Conservation (phyloP, 1,140 invertebrate genomes). For the Mya arenaria region DNA sequence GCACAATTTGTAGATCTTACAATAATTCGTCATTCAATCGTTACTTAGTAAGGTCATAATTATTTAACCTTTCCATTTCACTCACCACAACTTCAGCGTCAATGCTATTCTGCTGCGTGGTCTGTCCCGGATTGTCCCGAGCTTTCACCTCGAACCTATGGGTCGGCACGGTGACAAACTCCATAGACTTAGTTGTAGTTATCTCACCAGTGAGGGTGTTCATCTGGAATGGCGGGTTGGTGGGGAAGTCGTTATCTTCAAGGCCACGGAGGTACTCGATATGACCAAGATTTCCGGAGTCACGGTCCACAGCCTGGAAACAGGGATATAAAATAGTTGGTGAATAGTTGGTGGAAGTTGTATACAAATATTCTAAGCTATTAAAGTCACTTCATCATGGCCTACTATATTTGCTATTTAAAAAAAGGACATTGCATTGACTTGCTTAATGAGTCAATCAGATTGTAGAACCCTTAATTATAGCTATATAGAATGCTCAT, state of each 20-base stretch:
- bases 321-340: neutral
- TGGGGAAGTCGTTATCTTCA: slow-evolving; percentile 27
- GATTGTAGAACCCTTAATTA: too few species aligned
- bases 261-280: slow-evolving; percentile 29
- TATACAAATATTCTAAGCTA: too few species aligned
- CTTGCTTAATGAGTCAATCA: too few species aligned
- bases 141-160: slow-evolving; percentile 44
- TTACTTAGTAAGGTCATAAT: too few species aligned
- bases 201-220: neutral
- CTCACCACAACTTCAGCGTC: slow-evolving; percentile 54
- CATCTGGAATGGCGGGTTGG: slow-evolving; percentile 17
- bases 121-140: slow-evolving; percentile 41
- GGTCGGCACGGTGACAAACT: neutral
- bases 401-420: too few species aligned
- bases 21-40: too few species aligned
- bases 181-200: neutral
- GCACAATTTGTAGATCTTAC: too few species aligned
- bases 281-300: slow-evolving; percentile 27
- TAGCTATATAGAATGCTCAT: too few species aligned
- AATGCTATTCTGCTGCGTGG: slow-evolving; percentile 26
- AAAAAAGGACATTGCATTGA: too few species aligned
- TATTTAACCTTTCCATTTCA: too few species aligned
- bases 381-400: too few species aligned
- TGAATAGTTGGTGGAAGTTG: too few species aligned
- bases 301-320: slow-evolving; percentile 38